These are phyloP conservation scores for Eupithecia pulchellata DNA, from an alignment of 2,888 invertebrate genomes.

Conservation along the genomic window DNA sequence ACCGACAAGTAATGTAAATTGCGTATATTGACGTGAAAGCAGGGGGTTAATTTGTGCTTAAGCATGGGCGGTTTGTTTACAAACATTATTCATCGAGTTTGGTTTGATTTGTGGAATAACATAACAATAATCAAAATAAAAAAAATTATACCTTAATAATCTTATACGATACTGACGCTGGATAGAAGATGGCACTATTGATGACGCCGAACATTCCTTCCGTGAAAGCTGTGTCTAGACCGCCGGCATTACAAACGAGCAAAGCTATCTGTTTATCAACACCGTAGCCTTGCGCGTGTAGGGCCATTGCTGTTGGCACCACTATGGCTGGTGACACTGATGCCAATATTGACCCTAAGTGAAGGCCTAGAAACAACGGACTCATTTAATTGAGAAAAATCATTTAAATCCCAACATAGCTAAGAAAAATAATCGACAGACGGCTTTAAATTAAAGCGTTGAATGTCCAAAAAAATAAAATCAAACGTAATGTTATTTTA, in stretches of 20 bases:
- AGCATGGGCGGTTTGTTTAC: too few relatives aligned
- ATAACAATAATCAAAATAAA: constrained; percentile 33
- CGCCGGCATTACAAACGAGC: constrained; percentile 96
- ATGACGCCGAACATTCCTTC: constrained; percentile 97
- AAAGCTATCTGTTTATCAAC: constrained; percentile 96
- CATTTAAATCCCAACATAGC: not conserved
- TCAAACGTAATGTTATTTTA: not conserved
- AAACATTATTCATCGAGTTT: too few relatives aligned
- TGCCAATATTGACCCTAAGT: constrained; percentile 93
- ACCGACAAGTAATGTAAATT: too few relatives aligned
- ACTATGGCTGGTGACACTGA: constrained; percentile 98
- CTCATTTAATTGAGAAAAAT: not conserved
- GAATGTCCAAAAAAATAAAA: not conserved
- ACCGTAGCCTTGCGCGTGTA: constrained; percentile 93
- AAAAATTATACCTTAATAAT: constrained; percentile 67
- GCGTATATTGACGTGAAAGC: too few relatives aligned
- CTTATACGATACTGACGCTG: constrained; percentile 86
- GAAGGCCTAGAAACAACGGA: constrained; percentile 80
- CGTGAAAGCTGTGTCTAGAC: constrained; percentile 97
- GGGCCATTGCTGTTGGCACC: constrained; percentile 93
- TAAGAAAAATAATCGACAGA: not conserved
- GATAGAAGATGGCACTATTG: constrained; percentile 93
- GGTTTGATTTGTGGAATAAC: too few relatives aligned
- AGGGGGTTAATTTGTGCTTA: too few relatives aligned
- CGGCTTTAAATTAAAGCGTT: not conserved